phyloP scores from a whole-genome alignment of 2,113 vertebrate species.

The Emydocephalus ijimae region DNA sequence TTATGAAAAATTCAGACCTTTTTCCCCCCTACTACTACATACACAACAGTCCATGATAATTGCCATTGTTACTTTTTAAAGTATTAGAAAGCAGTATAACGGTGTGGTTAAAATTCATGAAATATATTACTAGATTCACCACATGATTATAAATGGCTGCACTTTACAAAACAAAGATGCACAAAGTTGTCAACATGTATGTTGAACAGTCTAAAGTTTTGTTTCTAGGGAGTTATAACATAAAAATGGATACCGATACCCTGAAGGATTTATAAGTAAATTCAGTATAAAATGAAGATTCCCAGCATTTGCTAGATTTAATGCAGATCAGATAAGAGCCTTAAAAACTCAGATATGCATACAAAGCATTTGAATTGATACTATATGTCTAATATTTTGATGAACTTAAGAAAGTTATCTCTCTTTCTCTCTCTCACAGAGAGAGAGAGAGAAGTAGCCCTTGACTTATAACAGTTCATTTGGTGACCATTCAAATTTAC shows the following conservation, averaged over 20 bases:
- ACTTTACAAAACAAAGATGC: constrained; percentile 21
- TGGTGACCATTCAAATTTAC: not conserved
- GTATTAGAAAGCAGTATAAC: constrained; percentile 69
- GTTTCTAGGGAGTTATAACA: constrained; percentile 25
- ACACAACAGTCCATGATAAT: constrained; percentile 65
- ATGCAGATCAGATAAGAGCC: not conserved
- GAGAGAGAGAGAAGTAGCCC: too few relatives aligned
- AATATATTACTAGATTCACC: constrained; percentile 54
- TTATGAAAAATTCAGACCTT: constrained; percentile 57
- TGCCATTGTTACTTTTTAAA: constrained; percentile 63
- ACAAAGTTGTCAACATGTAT: not conserved
- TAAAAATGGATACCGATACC: constrained; percentile 37
- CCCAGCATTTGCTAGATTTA: fast-evolving
- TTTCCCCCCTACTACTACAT: constrained; percentile 31
- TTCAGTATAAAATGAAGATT: not conserved
- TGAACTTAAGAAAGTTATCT: not conserved
- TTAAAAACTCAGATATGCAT: not conserved
- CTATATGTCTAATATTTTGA: not conserved
- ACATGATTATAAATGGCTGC: constrained; percentile 50
- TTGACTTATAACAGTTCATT: not conserved
- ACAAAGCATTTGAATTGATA: not conserved
- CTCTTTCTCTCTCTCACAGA: too few relatives aligned
- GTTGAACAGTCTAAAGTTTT: not conserved
- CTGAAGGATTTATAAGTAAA: constrained; percentile 21
- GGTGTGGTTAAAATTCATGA: constrained; percentile 56